phyloP scores from a whole-genome alignment of 2,113 vertebrate species.

The Hiodon tergisus region DNA sequence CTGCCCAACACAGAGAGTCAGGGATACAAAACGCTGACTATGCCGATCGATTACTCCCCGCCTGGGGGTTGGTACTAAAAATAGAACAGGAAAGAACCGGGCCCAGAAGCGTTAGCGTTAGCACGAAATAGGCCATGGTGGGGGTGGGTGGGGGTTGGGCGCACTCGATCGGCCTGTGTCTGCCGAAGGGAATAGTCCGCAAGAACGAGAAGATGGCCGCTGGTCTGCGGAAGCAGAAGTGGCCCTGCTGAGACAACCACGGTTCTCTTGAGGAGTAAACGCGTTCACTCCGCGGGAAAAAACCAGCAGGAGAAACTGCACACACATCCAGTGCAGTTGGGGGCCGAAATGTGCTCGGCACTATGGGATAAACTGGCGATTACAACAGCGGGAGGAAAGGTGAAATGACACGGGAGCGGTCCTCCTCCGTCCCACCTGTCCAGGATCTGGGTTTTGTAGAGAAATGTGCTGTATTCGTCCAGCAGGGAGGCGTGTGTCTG shows the following conservation, averaged over 20 bases:
- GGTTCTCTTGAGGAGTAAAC: too few relatives aligned
- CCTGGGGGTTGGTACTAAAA: not conserved
- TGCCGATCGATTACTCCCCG: not conserved
- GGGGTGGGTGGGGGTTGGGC: not conserved
- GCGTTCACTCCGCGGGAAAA: too few relatives aligned
- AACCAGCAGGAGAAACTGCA: too few relatives aligned
- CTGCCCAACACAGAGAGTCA: not conserved
- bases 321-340: too few relatives aligned
- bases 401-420: not conserved
- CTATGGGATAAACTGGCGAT: not conserved
- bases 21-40: not conserved
- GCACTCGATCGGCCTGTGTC: not conserved
- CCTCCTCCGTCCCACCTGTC: constrained; percentile 65
- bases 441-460: constrained; percentile 64
- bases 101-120: not conserved
- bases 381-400: too few relatives aligned
- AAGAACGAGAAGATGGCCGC: not conserved
- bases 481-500: constrained; percentile 83
- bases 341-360: too few relatives aligned
- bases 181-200: not conserved
- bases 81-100: not conserved
- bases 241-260: too few relatives aligned
- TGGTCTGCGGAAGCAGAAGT: not conserved
- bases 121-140: too few relatives aligned
- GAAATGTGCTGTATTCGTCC: constrained; percentile 80